phyloP scores from a whole-genome alignment of 1,140 invertebrate genomes.

The Drosophila sp. region DNA sequence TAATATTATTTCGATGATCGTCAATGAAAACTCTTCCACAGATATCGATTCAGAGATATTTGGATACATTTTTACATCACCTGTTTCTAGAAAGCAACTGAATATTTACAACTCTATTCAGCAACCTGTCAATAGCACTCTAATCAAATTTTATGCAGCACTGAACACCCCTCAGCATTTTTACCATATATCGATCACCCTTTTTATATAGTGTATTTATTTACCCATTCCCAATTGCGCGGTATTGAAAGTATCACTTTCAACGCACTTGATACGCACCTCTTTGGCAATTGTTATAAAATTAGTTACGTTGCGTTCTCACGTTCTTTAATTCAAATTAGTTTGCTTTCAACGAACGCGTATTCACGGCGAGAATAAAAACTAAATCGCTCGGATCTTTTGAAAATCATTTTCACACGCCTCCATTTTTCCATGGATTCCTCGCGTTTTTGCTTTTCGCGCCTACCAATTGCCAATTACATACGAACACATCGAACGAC shows the following conservation, averaged over 20 bases:
- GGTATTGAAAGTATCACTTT: slow-evolving; percentile 36
- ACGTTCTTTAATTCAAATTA: slow-evolving; percentile 40
- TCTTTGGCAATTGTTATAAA: slow-evolving; percentile 31
- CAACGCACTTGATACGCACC: slow-evolving; percentile 39
- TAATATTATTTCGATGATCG: no score
- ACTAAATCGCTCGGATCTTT: slow-evolving; percentile 15
- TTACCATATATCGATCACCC: no score
- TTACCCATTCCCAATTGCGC: neutral
- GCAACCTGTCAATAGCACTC: slow-evolving; percentile 14
- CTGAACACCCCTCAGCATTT: slow-evolving; percentile 34
- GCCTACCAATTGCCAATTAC: slow-evolving; percentile 53
- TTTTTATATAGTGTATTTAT: no score
- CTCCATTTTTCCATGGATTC: slow-evolving; percentile 37
- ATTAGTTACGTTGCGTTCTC: slow-evolving; percentile 34
- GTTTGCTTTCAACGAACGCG: slow-evolving; percentile 35
- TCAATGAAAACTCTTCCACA: no score
- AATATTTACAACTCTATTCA: slow-evolving; percentile 30
- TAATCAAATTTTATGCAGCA: slow-evolving; percentile 49
- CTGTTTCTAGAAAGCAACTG: no score
- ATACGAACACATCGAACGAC: slow-evolving; percentile 3
- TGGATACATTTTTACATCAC: no score
- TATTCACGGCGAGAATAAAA: slow-evolving; percentile 3
- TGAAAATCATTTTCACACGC: slow-evolving; percentile 50
- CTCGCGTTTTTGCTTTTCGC: slow-evolving; percentile 46
- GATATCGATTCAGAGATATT: no score